phyloP scores from a whole-genome alignment of 2,113 vertebrate genomes.

The Podarcis cretensis region DNA sequence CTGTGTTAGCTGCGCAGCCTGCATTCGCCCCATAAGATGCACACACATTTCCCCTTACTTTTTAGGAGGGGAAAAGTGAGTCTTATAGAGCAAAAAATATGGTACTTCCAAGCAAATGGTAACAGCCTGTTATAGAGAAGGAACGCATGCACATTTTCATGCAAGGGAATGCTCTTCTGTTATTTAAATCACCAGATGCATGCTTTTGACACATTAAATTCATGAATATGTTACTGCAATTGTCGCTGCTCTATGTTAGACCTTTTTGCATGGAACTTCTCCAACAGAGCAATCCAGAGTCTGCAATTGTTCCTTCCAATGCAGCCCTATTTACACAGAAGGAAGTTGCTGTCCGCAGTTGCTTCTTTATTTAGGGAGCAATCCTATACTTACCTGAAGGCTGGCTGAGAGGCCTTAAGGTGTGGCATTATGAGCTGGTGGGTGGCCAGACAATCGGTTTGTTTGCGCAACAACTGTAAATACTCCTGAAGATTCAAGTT shows the following conservation, averaged over 20 bases:
- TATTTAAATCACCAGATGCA: neutral
- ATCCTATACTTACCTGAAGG: neutral
- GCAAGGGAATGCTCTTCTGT: neutral
- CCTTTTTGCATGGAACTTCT: neutral
- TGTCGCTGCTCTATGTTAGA: neutral
- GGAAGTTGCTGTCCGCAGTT: neutral
- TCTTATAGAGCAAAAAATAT: too few species aligned
- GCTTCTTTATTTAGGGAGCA: neutral
- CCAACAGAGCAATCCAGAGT: neutral
- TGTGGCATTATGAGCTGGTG: too few species aligned
- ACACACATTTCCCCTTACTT: too few species aligned
- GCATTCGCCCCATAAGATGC: too few species aligned
- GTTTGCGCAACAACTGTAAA: accelerated
- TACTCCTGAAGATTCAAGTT: neutral
- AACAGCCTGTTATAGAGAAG: neutral
- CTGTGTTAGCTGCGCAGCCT: too few species aligned
- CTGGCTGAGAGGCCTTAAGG: too few species aligned
- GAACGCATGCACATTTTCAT: neutral
- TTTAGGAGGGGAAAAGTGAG: too few species aligned
- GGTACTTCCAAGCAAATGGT: neutral
- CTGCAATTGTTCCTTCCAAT: neutral
- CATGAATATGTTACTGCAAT: neutral
- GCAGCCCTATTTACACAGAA: neutral
- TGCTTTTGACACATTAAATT: neutral
- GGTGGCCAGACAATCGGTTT: neutral